Conservation (phyloP, 1,140 invertebrate species). For the Caenorhabditis brenneri region DNA sequence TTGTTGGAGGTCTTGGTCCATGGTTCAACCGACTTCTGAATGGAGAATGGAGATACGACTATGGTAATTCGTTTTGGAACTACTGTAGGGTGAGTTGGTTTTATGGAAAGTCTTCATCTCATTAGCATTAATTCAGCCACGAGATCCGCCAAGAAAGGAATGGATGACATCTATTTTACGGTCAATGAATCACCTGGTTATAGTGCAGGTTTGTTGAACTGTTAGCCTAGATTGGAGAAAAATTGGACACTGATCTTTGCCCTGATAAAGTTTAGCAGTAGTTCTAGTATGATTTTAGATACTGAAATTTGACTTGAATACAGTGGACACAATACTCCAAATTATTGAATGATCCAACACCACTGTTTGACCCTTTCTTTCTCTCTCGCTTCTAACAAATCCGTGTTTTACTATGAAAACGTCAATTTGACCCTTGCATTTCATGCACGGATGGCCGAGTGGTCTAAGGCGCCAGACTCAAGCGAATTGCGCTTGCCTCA, state of each 20-base stretch:
- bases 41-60: not conserved
- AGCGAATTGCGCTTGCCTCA: conserved; percentile 45
- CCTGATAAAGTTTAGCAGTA: no score
- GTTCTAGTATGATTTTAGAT: no score
- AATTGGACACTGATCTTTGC: no score
- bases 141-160: not conserved
- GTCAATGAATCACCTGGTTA: conserved; percentile 31
- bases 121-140: not conserved
- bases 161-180: conserved; percentile 34
- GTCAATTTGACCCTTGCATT: not conserved
- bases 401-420: not conserved
- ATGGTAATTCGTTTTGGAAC: conserved; percentile 8
- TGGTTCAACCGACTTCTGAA: conserved; percentile 18
- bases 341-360: no score
- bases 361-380: no score
- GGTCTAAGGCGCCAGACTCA: conserved; percentile 59
- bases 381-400: no score
- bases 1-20: not conserved
- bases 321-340: no score
- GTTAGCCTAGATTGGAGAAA: not conserved
- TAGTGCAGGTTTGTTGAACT: not conserved
- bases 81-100: conserved; percentile 6
- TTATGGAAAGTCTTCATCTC: not conserved
- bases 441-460: conserved; percentile 57
- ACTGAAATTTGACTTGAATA: no score